phyloP scores from a whole-genome alignment of 2,797 vertebrate species.

The Eidolon dupreanum region DNA sequence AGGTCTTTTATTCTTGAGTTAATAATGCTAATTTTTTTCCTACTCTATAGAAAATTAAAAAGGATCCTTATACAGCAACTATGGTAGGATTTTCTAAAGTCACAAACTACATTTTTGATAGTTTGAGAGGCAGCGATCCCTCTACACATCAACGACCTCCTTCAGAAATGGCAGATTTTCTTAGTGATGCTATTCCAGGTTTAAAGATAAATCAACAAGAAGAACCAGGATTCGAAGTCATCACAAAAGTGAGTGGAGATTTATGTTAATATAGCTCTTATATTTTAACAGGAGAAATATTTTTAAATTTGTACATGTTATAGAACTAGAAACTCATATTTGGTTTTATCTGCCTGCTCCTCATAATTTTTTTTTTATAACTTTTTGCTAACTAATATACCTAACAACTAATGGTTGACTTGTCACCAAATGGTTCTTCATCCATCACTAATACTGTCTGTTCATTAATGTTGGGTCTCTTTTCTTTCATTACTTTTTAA shows the following conservation, averaged over 20 bases:
- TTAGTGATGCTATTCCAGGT: constrained; percentile 94
- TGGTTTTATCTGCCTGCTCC: background rate
- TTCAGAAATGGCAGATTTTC: constrained; percentile 94
- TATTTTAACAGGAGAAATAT: background rate
- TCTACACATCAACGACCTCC: constrained; percentile 92
- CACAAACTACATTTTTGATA: constrained; percentile 95
- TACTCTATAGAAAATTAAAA: constrained; percentile 91
- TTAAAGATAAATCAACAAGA: constrained; percentile 97
- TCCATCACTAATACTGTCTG: background rate
- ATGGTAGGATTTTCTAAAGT: constrained; percentile 96
- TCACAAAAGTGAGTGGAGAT: constrained; percentile 93
- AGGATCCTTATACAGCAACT: constrained; percentile 93
- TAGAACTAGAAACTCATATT: background rate
- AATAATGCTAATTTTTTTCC: constrained; percentile 65
- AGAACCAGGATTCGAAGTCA: constrained; percentile 97
- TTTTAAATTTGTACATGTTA: background rate
- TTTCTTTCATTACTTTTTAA: constrained; percentile 36
- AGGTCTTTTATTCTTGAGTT: constrained; percentile 57
- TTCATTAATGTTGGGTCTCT: background rate
- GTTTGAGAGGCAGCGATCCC: constrained; percentile 89
- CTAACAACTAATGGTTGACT: background rate
- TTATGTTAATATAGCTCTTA: constrained; percentile 32
- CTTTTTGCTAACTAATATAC: background rate
- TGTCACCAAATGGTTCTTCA: background rate
- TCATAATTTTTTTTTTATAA: background rate